Base-by-base conservation (phyloP, 2,113 vertebrate species). In the Pardalotus punctatus region DNA sequence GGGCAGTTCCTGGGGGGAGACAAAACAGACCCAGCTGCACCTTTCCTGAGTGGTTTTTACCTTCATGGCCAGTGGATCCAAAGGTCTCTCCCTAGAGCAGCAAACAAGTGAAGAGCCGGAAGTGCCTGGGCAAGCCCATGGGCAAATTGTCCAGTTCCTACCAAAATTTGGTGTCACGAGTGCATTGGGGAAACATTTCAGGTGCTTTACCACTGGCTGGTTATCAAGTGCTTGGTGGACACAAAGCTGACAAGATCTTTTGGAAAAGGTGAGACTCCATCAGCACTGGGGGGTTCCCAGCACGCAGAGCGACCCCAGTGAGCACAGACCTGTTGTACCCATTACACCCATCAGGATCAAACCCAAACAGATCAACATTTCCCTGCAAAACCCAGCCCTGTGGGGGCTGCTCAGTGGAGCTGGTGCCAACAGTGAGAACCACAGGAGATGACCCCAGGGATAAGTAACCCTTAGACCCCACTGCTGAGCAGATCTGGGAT, bases 51-150 rank as follows among this genome's bases (percentile, higher is more conserved):
- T 45, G 7, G 2, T n/a, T 6, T 76, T 40, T 61, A 15, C 4
- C 17, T 22, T 61, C 58, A 50, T 74, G 20, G 71, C 14, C 17
- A 48, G 21, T 18, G 31, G 14, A 35, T 64, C 23, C 35, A 48
- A 35, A 62, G 6, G 25, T 47, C 3, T 79, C 23, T 58, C 47
- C 50, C 35, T 54, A 58, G 81, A 86, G n/a, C n/a, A 57, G n/a
- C 18, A 57, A 74, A 29, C 4, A 33, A 10, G 2, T 15, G 33
- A 42, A 51, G 36, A 69, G 22, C 5, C 79, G 45, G 33, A 73
- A 88, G 4, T 7, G 2, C 7, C 17, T 8, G 11, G 1, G 3
- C 7, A 47, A 71, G 19, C 4, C 31, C 2, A 1, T 13, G 16
- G 29, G 42, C 0, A 1, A 53, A 27, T 36, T 45, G 27, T 66